Evolutionary conservation across 2,888 invertebrate species (phyloP).

Genomic region (Pandemis heparana): DNA sequence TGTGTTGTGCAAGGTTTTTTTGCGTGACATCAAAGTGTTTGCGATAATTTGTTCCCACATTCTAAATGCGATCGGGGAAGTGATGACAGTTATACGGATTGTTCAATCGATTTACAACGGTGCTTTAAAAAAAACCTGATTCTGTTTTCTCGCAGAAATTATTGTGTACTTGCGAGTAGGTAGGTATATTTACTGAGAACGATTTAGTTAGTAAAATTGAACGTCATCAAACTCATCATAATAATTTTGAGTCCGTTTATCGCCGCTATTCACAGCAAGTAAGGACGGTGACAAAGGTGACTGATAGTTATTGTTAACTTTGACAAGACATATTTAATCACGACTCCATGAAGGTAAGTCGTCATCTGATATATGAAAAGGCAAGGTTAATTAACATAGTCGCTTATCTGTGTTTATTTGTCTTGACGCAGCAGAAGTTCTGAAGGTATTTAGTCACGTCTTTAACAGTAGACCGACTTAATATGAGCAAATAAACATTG

Average conservation of each 20-base stretch:
- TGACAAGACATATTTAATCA: slow-evolving; percentile 34
- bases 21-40: slow-evolving; percentile 75
- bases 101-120: slow-evolving; percentile 67
- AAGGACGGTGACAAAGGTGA: slow-evolving; percentile 22
- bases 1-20: slow-evolving; percentile 78
- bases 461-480: neutral
- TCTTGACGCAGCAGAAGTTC: slow-evolving; percentile 23
- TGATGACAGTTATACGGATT: slow-evolving; percentile 78
- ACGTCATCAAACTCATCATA: neutral
- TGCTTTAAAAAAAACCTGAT: slow-evolving; percentile 56
- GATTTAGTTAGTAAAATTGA: neutral
- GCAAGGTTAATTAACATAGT: slow-evolving; percentile 39
- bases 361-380: slow-evolving; percentile 30
- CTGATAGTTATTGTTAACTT: slow-evolving; percentile 27
- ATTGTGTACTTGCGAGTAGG: neutral
- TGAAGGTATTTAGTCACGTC: slow-evolving; percentile 12
- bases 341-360: slow-evolving; percentile 33
- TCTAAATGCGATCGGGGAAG: slow-evolving; percentile 71
- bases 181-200: neutral
- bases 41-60: slow-evolving; percentile 86
- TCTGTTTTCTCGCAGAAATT: slow-evolving; percentile 31
- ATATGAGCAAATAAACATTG: neutral
- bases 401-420: slow-evolving; percentile 38
- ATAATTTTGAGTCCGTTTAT: neutral
- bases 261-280: slow-evolving; percentile 6